Percentiles rank a stretch among this genome's conserved stretches.
These are phyloP conservation scores for Aradophagus sp. DNA, from an alignment of 1,140 invertebrate genomes.

Conservation along the genomic window DNA sequence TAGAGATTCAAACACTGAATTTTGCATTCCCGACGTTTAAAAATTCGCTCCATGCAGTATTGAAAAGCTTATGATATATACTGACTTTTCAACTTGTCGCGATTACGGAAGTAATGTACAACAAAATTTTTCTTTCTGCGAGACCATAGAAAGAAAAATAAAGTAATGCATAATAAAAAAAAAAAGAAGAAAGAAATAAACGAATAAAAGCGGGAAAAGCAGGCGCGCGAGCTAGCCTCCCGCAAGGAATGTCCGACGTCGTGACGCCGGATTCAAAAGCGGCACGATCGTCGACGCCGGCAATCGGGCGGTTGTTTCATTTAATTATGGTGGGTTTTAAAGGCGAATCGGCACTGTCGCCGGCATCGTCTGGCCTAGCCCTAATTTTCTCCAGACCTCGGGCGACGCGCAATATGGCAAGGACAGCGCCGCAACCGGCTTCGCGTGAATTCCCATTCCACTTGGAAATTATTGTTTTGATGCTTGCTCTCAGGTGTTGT, in stretches of 20 bases:
- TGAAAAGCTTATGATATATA: too few species aligned
- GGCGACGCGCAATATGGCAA: conserved; percentile 12
- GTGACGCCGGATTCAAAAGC: background rate
- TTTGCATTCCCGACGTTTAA: too few species aligned
- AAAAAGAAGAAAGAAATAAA: too few species aligned
- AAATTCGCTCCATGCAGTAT: too few species aligned
- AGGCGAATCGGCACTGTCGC: conserved; percentile 34
- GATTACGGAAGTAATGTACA: too few species aligned
- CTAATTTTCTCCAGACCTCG: conserved; percentile 37
- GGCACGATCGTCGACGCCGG: conserved; percentile 7
- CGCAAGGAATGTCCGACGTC: conserved; percentile 44
- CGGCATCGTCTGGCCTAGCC: conserved; percentile 29
- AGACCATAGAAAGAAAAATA: too few species aligned
- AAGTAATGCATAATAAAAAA: too few species aligned
- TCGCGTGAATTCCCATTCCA: conserved; percentile 11
- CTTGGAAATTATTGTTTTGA: conserved; percentile 21
- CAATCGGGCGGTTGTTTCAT: conserved; percentile 54
- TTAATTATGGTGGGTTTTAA: conserved; percentile 58
- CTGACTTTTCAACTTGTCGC: too few species aligned
- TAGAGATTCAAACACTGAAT: too few species aligned
- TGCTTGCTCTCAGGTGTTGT: conserved; percentile 6
- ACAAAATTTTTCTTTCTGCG: too few species aligned
- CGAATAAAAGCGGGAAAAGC: too few species aligned
- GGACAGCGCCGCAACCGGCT: conserved; percentile 21
- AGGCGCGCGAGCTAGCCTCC: conserved; percentile 40